Conservation (phyloP, 1,140 invertebrate species). For the Brachionus manjavacas region DNA sequence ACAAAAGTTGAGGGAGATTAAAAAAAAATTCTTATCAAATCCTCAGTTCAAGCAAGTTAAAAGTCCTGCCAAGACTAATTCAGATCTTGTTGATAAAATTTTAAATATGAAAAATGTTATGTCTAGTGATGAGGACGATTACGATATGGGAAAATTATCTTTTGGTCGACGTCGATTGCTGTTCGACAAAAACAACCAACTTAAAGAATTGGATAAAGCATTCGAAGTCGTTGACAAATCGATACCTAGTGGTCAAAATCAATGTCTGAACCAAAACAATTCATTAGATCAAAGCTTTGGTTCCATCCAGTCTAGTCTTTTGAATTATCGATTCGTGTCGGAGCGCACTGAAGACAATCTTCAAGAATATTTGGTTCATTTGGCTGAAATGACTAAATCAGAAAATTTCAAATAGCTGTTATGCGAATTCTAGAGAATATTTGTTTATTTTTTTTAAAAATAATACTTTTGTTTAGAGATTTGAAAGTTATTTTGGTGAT, state of each 20-base stretch:
- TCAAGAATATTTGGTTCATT: neutral
- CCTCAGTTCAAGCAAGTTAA: neutral
- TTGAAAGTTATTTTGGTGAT: neutral
- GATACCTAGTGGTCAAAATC: conserved; percentile 3
- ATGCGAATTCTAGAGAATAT: neutral
- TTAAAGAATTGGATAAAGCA: conserved; percentile 6
- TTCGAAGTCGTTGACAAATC: neutral
- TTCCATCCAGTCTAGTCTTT: neutral
- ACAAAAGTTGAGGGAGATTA: neutral
- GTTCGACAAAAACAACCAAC: neutral
- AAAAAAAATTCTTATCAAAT: conserved; percentile 12
- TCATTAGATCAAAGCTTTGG: neutral
- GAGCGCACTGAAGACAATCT: neutral
- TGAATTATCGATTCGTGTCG: neutral
- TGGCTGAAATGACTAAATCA: conserved; percentile 16
- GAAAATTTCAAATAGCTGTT: neutral
- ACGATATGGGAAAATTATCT: neutral
- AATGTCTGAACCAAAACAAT: neutral
- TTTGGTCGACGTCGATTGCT: neutral
- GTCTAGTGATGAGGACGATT: conserved; percentile 12
- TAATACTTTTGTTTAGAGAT: neutral
- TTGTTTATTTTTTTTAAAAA: neutral
- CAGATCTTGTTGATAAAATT: neutral
- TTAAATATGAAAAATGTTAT: conserved; percentile 8
- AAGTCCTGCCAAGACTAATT: neutral